Evolutionary conservation across 2,888 invertebrate species (phyloP).

Genomic region (Linyphia triangularis): DNA sequence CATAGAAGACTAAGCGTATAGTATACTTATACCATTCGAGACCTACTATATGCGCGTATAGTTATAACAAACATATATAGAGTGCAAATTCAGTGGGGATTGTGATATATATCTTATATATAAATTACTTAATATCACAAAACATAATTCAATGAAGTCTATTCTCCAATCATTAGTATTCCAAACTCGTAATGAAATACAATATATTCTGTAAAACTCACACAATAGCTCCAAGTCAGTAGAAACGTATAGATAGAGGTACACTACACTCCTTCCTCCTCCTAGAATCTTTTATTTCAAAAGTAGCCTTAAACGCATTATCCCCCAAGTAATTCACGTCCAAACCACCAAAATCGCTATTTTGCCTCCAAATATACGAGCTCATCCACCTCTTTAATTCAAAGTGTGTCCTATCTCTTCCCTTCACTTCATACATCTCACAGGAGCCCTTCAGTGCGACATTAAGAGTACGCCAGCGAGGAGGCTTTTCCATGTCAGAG

Average conservation of each 20-base stretch:
- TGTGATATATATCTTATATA: no score
- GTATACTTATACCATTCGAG: no score
- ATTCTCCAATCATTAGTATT: no score
- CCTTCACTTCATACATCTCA: constrained; percentile 57
- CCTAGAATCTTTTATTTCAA: not conserved
- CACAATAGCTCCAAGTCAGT: not conserved
- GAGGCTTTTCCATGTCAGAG: constrained; percentile 29
- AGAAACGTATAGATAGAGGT: no score
- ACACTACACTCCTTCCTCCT: not conserved
- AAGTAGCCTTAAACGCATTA: not conserved
- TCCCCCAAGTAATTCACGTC: constrained; percentile 16
- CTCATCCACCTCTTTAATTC: constrained; percentile 47
- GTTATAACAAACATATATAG: no score
- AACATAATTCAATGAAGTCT: no score
- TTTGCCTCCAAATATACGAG: constrained; percentile 32
- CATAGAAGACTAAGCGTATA: no score
- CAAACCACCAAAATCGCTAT: not conserved
- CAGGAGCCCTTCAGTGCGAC: constrained; percentile 40
- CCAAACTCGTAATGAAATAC: no score
- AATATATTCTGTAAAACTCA: not conserved
- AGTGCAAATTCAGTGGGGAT: no score
- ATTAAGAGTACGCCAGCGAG: constrained; percentile 40
- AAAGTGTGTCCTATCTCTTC: constrained; percentile 37
- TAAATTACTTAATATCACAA: no score
- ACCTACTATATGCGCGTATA: no score